Base-by-base conservation (phyloP, 2,113 vertebrate genomes). In the Chlamydotis undulata region DNA sequence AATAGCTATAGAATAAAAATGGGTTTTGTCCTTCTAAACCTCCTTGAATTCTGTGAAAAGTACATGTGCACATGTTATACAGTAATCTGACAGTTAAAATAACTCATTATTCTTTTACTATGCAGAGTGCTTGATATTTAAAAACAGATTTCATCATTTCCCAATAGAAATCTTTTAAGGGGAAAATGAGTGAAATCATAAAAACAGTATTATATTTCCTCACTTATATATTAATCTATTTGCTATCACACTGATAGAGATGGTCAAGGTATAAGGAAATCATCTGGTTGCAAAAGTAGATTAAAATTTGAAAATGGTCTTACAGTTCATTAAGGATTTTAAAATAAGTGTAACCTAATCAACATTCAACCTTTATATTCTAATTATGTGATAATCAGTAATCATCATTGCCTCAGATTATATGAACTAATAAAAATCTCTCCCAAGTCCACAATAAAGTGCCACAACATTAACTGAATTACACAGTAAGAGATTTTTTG, bases 371-470 rank as follows among this genome's bases (percentile, higher is more conserved):
- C 56, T 94, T 50, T 55, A 47, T 80, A 26, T 87, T 87, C 71
- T 90, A 93, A 90, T 97, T 91, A 91, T 4, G 4, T 73, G 61
- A 74, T 76, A 87, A 97, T 92, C 83, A 88, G 71, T 68, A 93
- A 95, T 85, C 89, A 94, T 33, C 67, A 81, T 81, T 92, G 12
- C 84, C 56, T 95, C 37, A 56, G 37, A 59, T 75, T 55, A 89
- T 52, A 79, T 26, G 59, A 86, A 65, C 45, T 83, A 84, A 91
- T 86, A 96, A 92, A 90, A 94, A 80, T 65, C 63, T 73, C 18
- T 94, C 76, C 64, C 47, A 83, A 87, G 26, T 74, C 65, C 43
- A 83, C 28, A 93, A 37, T 87, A 61, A 92, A 60, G 31, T 82
- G 19, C 50, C 31, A 75, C 35, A 78, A 93, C 41, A 70, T 93